These are phyloP conservation scores for Polymixis flavicincta DNA, from an alignment of 2,888 invertebrate genomes.

Conservation along the genomic window DNA sequence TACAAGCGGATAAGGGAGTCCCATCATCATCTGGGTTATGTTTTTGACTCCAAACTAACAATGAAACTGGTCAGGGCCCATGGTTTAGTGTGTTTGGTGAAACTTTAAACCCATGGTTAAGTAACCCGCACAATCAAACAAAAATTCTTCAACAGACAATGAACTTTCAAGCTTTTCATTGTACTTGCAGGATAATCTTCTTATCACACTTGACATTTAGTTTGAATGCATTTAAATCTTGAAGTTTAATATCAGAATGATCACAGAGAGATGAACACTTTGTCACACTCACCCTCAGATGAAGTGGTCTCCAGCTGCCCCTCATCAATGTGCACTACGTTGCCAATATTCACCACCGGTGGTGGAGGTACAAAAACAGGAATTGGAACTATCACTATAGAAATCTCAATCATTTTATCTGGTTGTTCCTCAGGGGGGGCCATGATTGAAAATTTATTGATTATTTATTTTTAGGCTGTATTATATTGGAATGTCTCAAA, in stretches of 20 bases:
- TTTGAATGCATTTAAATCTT: neutral
- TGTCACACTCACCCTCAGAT: slow-evolving; percentile 17
- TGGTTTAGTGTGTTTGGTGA: neutral
- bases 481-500: neutral
- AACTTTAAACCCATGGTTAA: neutral
- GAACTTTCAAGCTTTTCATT: neutral
- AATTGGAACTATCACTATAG: slow-evolving; percentile 18
- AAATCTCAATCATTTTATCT: slow-evolving; percentile 7
- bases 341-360: slow-evolving; percentile 14
- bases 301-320: neutral
- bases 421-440: neutral
- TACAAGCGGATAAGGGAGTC: too few relatives aligned
- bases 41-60: neutral
- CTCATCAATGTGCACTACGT: neutral
- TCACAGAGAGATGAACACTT: neutral
- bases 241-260: neutral
- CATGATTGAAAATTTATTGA: slow-evolving; percentile 27
- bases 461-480: slow-evolving; percentile 16
- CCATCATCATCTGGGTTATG: too few relatives aligned
- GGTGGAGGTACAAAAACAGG: slow-evolving; percentile 2
- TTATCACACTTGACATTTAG: neutral
- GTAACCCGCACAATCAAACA: neutral
- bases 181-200: neutral
- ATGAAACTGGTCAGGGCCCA: too few relatives aligned
- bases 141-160: neutral